phyloP scores from a whole-genome alignment of 1,140 invertebrate genomes.

The Araneus ventricosus region DNA sequence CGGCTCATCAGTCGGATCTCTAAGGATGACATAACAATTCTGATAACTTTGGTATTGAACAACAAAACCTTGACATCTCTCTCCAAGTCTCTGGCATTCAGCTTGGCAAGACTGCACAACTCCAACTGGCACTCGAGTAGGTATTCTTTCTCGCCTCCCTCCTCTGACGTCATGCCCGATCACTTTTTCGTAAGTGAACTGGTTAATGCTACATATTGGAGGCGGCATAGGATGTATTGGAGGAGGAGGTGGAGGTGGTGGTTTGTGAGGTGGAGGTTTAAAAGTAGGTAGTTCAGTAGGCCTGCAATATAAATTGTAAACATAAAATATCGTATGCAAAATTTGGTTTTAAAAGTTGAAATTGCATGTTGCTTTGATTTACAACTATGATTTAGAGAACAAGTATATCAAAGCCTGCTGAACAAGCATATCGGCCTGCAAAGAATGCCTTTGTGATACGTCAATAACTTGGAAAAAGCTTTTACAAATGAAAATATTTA shows the following conservation, averaged over 20 bases:
- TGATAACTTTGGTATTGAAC: slow-evolving; percentile 79
- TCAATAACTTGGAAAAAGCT: too few relatives aligned
- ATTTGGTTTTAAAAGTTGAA: too few relatives aligned
- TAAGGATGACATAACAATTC: slow-evolving; percentile 80
- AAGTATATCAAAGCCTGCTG: neutral
- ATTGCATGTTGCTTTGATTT: too few relatives aligned
- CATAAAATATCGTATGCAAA: too few relatives aligned
- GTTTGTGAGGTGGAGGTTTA: neutral
- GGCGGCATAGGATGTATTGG: slow-evolving; percentile 58
- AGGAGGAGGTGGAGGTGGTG: slow-evolving; percentile 5
- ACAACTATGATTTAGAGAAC: neutral
- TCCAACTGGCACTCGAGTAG: slow-evolving; percentile 79
- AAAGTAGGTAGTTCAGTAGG: neutral
- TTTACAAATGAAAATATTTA: too few relatives aligned
- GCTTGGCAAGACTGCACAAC: slow-evolving; percentile 80
- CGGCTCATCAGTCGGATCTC: slow-evolving; percentile 79
- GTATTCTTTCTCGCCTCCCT: slow-evolving; percentile 78
- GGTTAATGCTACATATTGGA: slow-evolving; percentile 73
- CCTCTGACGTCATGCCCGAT: slow-evolving; percentile 78
- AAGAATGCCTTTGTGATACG: neutral
- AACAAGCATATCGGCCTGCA: neutral
- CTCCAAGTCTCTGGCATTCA: slow-evolving; percentile 80
- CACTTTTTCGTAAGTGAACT: slow-evolving; percentile 81
- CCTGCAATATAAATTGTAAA: neutral
- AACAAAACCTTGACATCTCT: slow-evolving; percentile 80